Conservation (phyloP, 2,797 vertebrate species). For the Xenopus petersii region DNA sequence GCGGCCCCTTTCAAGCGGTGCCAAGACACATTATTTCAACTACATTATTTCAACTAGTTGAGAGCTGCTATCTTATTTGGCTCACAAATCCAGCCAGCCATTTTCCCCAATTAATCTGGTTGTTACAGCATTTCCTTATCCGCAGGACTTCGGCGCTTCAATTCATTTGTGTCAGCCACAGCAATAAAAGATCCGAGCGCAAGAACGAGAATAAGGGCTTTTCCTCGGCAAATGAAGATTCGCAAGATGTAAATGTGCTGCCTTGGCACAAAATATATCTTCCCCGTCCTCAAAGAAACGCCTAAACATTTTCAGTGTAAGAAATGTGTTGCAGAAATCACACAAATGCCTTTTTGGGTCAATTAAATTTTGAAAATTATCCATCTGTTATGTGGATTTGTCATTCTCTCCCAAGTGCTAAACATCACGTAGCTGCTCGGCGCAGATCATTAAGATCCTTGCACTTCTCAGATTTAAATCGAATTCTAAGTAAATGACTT, state of each 20-base stretch:
- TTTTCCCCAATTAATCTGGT: constrained; percentile 41
- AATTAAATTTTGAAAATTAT: constrained; percentile 36
- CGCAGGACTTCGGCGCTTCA: constrained; percentile 47
- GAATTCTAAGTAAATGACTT: constrained; percentile 47
- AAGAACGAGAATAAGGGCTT: constrained; percentile 48
- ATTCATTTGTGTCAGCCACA: constrained; percentile 56
- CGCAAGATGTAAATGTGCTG: constrained; percentile 43
- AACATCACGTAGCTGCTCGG: constrained; percentile 24
- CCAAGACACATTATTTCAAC: constrained; percentile 11
- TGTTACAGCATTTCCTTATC: constrained; percentile 46
- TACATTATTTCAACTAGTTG: constrained; percentile 10
- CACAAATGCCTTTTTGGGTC: constrained; percentile 33
- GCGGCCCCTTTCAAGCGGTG: constrained; percentile 7
- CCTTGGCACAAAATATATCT: constrained; percentile 49
- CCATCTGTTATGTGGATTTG: constrained; percentile 29
- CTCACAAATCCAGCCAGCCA: constrained; percentile 10
- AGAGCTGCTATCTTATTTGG: constrained; percentile 33
- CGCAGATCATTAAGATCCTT: constrained; percentile 38
- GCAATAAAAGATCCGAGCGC: constrained; percentile 51
- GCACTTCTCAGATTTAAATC: constrained; percentile 25
- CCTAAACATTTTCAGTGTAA: constrained; percentile 43
- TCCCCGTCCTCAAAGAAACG: constrained; percentile 43
- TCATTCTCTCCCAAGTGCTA: constrained; percentile 25
- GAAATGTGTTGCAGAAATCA: constrained; percentile 14
- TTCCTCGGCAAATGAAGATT: constrained; percentile 13